phyloP scores from a whole-genome alignment of 2,888 invertebrate genomes.

The Polylopha cassiicola region DNA sequence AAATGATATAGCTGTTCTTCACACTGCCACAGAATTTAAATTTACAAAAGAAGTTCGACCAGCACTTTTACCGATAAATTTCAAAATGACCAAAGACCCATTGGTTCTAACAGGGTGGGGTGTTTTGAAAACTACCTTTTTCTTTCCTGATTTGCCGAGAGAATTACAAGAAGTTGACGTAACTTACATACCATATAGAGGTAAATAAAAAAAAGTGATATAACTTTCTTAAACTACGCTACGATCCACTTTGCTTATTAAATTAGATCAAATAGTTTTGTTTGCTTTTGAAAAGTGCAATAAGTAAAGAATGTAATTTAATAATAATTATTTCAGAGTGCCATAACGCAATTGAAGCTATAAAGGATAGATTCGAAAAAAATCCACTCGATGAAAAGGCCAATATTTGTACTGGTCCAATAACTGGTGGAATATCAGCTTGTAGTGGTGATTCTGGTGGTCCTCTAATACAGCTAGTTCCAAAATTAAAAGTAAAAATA shows the following conservation, averaged over 20 bases:
- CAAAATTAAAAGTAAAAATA: conserved; percentile 22
- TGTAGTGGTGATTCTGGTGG: conserved; percentile 78
- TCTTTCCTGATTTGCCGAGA: conserved; percentile 56
- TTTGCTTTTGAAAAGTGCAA: conserved; percentile 1
- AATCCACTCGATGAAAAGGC: conserved; percentile 60
- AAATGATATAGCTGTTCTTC: conserved; percentile 75
- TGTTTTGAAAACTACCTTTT: conserved; percentile 48
- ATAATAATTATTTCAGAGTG: conserved; percentile 51
- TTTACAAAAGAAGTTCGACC: conserved; percentile 59
- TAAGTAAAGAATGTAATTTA: not conserved
- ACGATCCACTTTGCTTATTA: not conserved
- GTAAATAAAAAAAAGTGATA: conserved; percentile 36
- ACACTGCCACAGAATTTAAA: conserved; percentile 43
- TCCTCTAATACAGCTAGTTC: conserved; percentile 55
- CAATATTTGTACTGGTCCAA: conserved; percentile 75
- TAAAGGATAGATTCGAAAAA: conserved; percentile 47
- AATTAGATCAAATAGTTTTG: conserved; percentile 1
- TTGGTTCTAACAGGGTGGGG: conserved; percentile 74
- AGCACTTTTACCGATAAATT: conserved; percentile 57
- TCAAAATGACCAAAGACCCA: conserved; percentile 31
- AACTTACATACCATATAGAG: conserved; percentile 51
- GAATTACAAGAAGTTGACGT: conserved; percentile 65
- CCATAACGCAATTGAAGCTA: conserved; percentile 49
- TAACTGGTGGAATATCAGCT: conserved; percentile 66
- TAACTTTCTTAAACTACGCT: not conserved